A percentile compares a stretch with the other conserved stretches of the same genome.
phyloP scores from a whole-genome alignment of 2,888 invertebrate species.

The Himalopsyche japonica region DNA sequence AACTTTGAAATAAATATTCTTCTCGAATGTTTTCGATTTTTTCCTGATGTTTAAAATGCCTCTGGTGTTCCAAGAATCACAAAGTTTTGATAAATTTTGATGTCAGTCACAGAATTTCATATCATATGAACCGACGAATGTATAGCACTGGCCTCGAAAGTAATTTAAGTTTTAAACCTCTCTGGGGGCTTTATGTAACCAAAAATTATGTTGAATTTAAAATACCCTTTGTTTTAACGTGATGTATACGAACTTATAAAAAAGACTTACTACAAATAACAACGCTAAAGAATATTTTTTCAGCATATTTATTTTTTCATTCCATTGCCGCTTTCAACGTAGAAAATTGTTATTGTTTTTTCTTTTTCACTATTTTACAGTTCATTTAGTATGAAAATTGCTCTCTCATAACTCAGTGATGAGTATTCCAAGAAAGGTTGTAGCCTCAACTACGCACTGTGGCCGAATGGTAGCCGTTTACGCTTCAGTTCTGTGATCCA shows the following conservation, averaged over 20 bases:
- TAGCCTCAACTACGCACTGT: no score
- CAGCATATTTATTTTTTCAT: no score
- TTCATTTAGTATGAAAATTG: no score
- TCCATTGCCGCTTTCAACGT: no score
- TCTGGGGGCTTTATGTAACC: neutral
- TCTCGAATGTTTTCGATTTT: neutral
- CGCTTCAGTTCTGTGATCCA: no score
- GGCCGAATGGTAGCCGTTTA: no score
- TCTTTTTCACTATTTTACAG: no score
- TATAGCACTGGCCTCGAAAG: neutral
- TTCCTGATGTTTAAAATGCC: neutral
- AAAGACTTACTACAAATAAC: no score
- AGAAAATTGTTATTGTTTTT: no score
- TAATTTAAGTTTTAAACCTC: neutral
- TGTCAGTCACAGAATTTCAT: neutral
- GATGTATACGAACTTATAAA: neutral
- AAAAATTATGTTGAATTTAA: neutral
- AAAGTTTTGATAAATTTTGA: neutral
- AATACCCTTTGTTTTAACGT: neutral
- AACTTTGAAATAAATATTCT: no score
- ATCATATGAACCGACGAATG: neutral
- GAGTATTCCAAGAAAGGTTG: no score
- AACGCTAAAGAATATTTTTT: neutral
- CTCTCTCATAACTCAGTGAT: no score
- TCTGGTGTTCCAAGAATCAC: neutral